Percentiles rank a stretch among this genome's conserved stretches.
These are phyloP conservation scores for Platycercus adscitus DNA, from an alignment of 2,113 vertebrate genomes.

Conservation along the genomic window DNA sequence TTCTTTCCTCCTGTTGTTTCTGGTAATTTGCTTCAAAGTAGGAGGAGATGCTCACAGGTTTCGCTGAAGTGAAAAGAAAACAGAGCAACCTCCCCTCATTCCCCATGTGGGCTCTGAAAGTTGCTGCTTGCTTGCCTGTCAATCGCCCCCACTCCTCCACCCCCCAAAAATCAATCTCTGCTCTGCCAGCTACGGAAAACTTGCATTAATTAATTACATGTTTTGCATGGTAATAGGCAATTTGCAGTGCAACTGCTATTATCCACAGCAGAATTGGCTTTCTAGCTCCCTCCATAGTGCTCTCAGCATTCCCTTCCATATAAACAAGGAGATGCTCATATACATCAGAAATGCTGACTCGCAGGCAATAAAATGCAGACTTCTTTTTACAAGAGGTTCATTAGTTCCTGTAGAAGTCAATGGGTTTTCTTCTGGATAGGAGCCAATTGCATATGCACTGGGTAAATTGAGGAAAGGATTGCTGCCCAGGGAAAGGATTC, in stretches of 20 bases:
- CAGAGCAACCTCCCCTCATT: background rate
- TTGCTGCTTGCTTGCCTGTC: background rate
- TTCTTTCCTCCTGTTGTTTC: background rate
- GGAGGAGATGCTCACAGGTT: background rate
- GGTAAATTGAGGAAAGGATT: constrained; percentile 23
- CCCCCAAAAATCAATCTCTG: background rate
- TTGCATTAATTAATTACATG: constrained; percentile 30
- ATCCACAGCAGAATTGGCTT: background rate
- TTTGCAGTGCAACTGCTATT: background rate
- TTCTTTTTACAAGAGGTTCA: background rate
- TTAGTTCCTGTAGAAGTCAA: background rate
- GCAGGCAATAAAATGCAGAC: background rate
- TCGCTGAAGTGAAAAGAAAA: background rate
- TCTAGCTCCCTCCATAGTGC: background rate
- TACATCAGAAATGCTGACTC: constrained; percentile 3
- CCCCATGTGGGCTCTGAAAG: background rate
- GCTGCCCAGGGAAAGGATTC: background rate
- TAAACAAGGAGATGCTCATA: constrained; percentile 1
- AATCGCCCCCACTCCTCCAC: background rate
- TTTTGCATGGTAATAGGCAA: constrained; percentile 25
- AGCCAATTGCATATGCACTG: background rate
- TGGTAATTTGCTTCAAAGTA: background rate
- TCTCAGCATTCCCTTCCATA: background rate
- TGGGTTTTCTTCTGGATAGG: background rate
- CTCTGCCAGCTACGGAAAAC: constrained; percentile 28